A percentile compares a stretch with the other conserved stretches of the same genome.
Conservation (phyloP, 2,888 invertebrate species). For the Amphipoea lucens region DNA sequence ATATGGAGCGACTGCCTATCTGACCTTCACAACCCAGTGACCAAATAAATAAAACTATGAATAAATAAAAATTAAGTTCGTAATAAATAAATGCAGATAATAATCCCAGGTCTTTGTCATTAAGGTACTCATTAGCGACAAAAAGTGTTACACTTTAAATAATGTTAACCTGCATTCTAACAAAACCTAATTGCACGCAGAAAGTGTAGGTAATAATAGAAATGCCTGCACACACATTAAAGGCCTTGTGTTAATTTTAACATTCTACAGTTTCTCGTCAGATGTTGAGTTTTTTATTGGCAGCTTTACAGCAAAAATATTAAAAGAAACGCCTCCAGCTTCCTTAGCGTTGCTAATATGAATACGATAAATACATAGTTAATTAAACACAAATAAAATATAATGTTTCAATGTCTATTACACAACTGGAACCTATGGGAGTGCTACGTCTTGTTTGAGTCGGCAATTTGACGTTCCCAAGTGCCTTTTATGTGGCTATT, state of each 20-base stretch:
- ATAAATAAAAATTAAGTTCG: neutral
- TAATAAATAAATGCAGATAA: neutral
- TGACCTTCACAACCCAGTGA: neutral
- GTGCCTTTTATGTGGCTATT: too few species aligned
- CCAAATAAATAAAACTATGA: neutral
- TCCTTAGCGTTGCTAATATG: neutral
- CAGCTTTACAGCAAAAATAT: conserved; percentile 5
- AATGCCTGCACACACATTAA: conserved; percentile 22
- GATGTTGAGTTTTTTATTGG: conserved; percentile 32
- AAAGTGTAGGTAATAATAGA: conserved; percentile 19
- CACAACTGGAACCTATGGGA: neutral
- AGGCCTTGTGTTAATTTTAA: conserved; percentile 49
- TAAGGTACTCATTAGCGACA: neutral
- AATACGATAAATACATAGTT: neutral
- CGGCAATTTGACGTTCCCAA: neutral
- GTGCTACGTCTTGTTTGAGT: neutral
- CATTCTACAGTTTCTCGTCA: conserved; percentile 5
- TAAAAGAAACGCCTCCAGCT: neutral
- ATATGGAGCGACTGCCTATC: neutral
- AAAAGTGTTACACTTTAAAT: neutral
- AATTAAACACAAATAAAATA: neutral
- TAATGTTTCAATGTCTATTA: neutral
- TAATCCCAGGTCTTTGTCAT: neutral
- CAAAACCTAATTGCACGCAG: neutral
- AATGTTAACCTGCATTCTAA: conserved; percentile 5